Conservation (phyloP, 2,888 invertebrate species). For the Epirrita christyi region DNA sequence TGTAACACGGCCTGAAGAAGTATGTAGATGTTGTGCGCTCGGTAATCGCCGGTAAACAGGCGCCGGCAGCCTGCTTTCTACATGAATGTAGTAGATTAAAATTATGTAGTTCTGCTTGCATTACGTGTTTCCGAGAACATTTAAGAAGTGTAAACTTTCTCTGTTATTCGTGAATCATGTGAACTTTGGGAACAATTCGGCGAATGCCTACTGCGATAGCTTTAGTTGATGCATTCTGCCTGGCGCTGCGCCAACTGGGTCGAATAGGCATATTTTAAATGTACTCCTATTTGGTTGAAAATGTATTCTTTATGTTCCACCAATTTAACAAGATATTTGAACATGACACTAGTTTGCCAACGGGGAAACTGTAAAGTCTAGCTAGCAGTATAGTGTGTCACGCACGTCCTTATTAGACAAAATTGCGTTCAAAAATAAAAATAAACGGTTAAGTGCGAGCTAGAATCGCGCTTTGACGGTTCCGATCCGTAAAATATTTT, state of each 20-base stretch:
- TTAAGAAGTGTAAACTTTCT: constrained; percentile 43
- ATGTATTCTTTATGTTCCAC: constrained; percentile 18
- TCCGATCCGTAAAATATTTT: too few species aligned
- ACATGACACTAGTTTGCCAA: neutral
- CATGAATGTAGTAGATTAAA: constrained; percentile 3
- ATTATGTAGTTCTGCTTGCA: constrained; percentile 30
- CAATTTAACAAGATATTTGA: constrained; percentile 6
- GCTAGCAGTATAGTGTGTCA: too few species aligned
- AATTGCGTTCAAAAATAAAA: too few species aligned
- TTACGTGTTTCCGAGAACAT: constrained; percentile 34
- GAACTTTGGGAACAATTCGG: constrained; percentile 41
- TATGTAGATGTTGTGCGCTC: neutral
- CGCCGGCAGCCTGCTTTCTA: constrained; percentile 4
- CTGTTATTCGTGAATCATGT: constrained; percentile 33
- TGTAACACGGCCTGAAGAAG: too few species aligned
- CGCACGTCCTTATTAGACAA: too few species aligned
- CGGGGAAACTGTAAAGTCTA: too few species aligned
- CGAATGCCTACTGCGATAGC: constrained; percentile 38
- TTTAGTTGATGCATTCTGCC: constrained; percentile 64
- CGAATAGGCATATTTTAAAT: constrained; percentile 61
- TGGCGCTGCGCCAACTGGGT: constrained; percentile 75
- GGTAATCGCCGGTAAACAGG: neutral
- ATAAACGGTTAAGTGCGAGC: too few species aligned
- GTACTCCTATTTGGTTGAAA: constrained; percentile 49
- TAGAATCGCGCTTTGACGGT: too few species aligned